Percentiles rank a stretch among this genome's conserved stretches.
Conservation (phyloP, 2,797 vertebrate genomes). For the Cossypha heuglini region DNA sequence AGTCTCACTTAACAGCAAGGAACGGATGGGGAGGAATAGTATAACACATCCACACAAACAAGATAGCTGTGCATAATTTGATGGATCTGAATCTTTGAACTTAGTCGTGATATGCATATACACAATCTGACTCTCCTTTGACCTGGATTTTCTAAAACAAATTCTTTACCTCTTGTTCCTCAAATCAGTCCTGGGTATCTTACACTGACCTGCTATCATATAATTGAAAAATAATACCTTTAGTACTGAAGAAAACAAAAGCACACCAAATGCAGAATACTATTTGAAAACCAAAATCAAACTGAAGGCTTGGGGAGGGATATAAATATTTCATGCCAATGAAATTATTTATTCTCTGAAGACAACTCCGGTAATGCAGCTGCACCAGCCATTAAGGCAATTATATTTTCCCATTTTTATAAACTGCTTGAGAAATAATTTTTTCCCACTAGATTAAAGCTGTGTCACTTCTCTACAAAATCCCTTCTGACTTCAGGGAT, state of each 20-base stretch:
- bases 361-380: background rate
- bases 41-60: background rate
- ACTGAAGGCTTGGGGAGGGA: background rate
- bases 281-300: background rate
- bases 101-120: background rate
- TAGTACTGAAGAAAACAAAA: background rate
- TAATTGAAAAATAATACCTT: background rate
- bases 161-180: background rate
- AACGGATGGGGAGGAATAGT: background rate
- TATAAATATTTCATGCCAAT: conserved; percentile 38
- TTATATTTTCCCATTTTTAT: conserved; percentile 6
- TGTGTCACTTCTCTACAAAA: background rate
- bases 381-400: conserved; percentile 17
- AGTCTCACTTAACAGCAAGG: background rate
- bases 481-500: background rate
- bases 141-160: background rate
- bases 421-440: background rate
- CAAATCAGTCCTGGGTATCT: background rate
- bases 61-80: background rate
- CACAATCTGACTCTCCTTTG: background rate
- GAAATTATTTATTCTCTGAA: conserved; percentile 15
- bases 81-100: background rate
- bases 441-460: background rate
- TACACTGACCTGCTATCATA: background rate
- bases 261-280: background rate